Evolutionary conservation across 2,888 invertebrate genomes (phyloP), one percentile per base, ranked within the genome.

Genomic region (Scelioninae gen. 1): DNA sequence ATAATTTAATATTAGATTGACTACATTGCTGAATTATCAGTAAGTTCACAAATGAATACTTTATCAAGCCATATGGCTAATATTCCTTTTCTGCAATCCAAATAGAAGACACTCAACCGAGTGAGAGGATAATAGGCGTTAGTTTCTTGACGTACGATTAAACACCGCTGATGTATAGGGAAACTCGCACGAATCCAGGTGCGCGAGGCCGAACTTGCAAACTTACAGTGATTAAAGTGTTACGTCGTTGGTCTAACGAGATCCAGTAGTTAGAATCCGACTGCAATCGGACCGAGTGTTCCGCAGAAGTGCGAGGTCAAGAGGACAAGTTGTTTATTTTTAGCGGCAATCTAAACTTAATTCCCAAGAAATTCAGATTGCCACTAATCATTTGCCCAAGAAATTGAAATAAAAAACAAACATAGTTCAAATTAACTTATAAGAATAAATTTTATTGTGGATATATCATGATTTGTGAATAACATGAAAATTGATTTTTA

Each of bases 211-310:
- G 51, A 82, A 74, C 62, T 69, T 23, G 34, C 55, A 56, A 82
- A 78, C 56, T 78, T 63, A 13, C 60, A 58, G 63, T 69, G 78
- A 78, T 82, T 82, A 82, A 82, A 82, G 78, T 58, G 74, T 69
- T 78, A 68, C 74, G 71, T 55, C 49, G 66, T 40, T 40, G 62
- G 69, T 47, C 49, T 74, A 74, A 74, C 68, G 74, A 69, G 74
- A 82, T 23, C 29, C 47, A 74, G 68, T 82, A 78, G 82, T 82
- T 58, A 40, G 45, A 58, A 45, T 78, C 68, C 38, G 47, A 49
- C 71, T 71, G 62, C 43, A 81, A 75, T 69, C 74, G 55, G 55
- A 68, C 66, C 38, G 11, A 72, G 58, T n/a, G 51, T 32, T 58
- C 43, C 11, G 71, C 60, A 32, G 51, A 79, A 72, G 66, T 47